A percentile compares a stretch with the other conserved stretches of the same genome.
Conservation (phyloP, 1,140 invertebrate genomes). For the Zaprionus inermis region DNA sequence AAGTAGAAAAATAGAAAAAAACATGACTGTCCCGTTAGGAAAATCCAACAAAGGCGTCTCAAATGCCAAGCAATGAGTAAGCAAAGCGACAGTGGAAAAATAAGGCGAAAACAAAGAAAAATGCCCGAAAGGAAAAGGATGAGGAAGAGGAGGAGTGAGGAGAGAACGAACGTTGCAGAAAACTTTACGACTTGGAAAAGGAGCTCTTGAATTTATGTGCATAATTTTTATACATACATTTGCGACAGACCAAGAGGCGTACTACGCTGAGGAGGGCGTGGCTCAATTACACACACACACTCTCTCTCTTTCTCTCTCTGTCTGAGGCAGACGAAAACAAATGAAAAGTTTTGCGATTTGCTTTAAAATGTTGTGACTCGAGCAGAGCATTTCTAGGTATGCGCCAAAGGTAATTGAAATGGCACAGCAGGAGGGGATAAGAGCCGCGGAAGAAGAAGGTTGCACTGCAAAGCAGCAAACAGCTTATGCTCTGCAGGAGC, state of each 20-base stretch:
- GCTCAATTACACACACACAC: slow-evolving; percentile 30
- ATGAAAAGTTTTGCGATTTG: slow-evolving; percentile 41
- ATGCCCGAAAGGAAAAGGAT: slow-evolving; percentile 39
- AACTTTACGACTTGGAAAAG: slow-evolving; percentile 66
- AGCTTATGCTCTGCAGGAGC: slow-evolving; percentile 12
- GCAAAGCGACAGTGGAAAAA: slow-evolving; percentile 37
- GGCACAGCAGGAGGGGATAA: neutral
- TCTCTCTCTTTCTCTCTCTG: too few relatives aligned
- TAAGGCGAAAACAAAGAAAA: slow-evolving; percentile 31
- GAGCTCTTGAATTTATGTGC: slow-evolving; percentile 72
- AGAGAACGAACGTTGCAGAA: slow-evolving; percentile 37
- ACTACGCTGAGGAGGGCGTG: slow-evolving; percentile 44
- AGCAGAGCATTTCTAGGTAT: slow-evolving; percentile 31
- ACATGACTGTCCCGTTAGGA: slow-evolving; percentile 48
- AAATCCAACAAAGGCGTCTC: slow-evolving; percentile 63
- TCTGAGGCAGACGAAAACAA: neutral
- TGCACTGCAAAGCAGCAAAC: neutral
- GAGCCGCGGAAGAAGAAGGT: neutral
- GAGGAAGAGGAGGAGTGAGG: slow-evolving; percentile 4
- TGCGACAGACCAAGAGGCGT: slow-evolving; percentile 33
- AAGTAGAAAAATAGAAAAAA: slow-evolving; percentile 44
- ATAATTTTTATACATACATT: slow-evolving; percentile 77
- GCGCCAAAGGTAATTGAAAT: slow-evolving; percentile 49
- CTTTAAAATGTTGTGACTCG: slow-evolving; percentile 38
- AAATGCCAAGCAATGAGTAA: slow-evolving; percentile 54